These are phyloP conservation scores for Cydia amplana DNA, from an alignment of 1,140 invertebrate genomes.

Conservation along the genomic window DNA sequence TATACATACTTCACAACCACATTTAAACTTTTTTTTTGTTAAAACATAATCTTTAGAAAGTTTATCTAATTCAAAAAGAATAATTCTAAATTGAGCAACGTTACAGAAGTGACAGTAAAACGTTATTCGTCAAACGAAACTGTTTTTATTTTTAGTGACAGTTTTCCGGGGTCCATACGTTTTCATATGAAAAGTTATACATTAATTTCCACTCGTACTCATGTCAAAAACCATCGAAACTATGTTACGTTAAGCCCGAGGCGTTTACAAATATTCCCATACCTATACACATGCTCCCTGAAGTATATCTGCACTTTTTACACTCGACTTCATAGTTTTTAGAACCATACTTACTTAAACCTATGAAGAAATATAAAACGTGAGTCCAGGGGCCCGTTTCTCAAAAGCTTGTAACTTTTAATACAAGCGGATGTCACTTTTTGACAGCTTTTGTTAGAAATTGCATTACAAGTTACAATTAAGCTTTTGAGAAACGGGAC, in stretches of 20 bases:
- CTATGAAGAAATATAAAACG: background rate
- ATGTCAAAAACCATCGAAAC: constrained; percentile 15
- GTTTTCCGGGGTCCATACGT: background rate
- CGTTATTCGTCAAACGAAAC: constrained; percentile 55
- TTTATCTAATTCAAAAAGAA: constrained; percentile 48
- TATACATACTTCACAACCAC: constrained; percentile 73
- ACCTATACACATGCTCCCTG: background rate
- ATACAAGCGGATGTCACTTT: too few relatives aligned
- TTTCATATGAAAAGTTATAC: constrained; percentile 12
- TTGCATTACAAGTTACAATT: too few relatives aligned
- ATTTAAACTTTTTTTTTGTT: constrained; percentile 53
- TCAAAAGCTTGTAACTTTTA: too few relatives aligned
- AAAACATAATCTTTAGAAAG: constrained; percentile 46
- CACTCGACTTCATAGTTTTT: background rate
- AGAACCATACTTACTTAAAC: background rate
- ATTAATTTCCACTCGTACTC: background rate
- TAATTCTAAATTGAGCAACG: constrained; percentile 65
- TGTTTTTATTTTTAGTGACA: constrained; percentile 26
- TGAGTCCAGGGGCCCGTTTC: too few relatives aligned
- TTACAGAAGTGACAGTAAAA: constrained; percentile 65
- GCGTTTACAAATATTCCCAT: background rate
- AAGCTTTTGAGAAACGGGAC: too few relatives aligned
- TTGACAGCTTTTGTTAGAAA: too few relatives aligned
- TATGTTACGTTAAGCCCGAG: constrained; percentile 11
- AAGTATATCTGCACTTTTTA: constrained; percentile 19